phyloP scores from a whole-genome alignment of 2,113 vertebrate genomes.

The Pygoscelis adeliae region DNA sequence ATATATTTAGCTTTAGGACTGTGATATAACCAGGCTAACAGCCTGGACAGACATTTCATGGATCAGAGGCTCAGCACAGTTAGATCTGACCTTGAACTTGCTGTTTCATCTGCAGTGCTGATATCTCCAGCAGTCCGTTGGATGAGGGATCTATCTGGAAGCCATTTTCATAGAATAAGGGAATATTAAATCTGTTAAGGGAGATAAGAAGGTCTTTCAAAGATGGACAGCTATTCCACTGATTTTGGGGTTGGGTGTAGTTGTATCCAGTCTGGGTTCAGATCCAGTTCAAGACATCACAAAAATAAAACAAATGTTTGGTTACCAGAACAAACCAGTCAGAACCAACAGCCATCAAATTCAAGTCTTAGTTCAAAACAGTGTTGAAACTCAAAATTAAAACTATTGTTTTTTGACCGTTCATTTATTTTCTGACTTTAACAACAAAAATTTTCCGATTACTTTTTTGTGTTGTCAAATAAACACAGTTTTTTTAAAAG shows the following conservation, averaged over 20 bases:
- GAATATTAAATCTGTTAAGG: too few relatives aligned
- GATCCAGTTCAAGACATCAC: neutral
- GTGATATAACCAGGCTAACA: neutral
- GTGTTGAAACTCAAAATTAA: neutral
- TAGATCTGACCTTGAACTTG: neutral
- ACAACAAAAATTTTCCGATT: neutral
- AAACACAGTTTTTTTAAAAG: neutral
- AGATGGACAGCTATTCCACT: neutral
- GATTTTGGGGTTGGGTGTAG: neutral
- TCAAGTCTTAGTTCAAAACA: neutral
- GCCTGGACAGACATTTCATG: neutral
- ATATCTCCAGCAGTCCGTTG: rapidly evolving
- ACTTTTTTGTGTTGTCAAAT: conserved; percentile 16
- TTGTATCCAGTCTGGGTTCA: neutral
- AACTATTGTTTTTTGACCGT: neutral
- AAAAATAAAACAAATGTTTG: neutral
- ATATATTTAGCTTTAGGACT: neutral
- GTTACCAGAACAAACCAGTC: neutral
- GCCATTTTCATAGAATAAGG: neutral
- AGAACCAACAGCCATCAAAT: neutral
- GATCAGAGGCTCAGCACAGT: neutral
- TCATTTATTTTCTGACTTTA: neutral
- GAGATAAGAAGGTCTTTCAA: neutral
- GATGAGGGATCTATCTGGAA: neutral
- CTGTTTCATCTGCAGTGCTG: too few relatives aligned